Evolutionary conservation across 2,113 vertebrate species (phyloP).

Genomic region (Sigmodon hispidus): DNA sequence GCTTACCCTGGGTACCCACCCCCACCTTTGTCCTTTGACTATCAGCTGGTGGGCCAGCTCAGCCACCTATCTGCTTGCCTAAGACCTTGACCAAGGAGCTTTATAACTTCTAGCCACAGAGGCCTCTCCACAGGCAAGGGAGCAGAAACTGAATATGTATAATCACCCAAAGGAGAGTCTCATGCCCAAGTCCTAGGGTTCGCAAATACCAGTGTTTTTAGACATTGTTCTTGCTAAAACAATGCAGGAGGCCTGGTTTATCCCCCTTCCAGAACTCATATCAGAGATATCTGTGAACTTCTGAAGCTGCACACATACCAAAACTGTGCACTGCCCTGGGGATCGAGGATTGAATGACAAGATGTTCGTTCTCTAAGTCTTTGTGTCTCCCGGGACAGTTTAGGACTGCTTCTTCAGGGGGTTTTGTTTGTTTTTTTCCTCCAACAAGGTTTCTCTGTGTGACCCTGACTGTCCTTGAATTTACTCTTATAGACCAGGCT

Average conservation of each 20-base stretch:
- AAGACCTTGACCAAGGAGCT: constrained; percentile 22
- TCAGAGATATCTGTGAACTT: constrained; percentile 31
- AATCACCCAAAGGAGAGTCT: neutral
- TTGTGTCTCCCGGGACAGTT: neutral
- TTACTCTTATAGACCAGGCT: neutral
- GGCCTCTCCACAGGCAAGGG: neutral
- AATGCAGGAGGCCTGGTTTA: neutral
- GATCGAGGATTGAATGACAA: neutral
- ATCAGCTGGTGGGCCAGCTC: neutral
- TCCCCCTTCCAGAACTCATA: neutral
- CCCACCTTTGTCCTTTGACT: neutral
- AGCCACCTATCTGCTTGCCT: neutral
- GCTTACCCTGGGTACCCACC: neutral
- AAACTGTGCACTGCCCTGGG: neutral
- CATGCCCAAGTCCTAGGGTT: too few species aligned
- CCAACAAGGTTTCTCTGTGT: neutral
- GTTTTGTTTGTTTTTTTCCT: neutral
- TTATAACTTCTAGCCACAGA: neutral
- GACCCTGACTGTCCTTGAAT: neutral
- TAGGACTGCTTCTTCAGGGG: neutral
- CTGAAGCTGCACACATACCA: neutral
- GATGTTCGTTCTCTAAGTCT: neutral
- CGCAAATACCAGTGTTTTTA: neutral
- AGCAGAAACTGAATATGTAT: neutral
- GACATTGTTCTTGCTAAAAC: neutral